Base-by-base conservation (phyloP, 2,113 vertebrate species). In the Odontophorus gujanensis region DNA sequence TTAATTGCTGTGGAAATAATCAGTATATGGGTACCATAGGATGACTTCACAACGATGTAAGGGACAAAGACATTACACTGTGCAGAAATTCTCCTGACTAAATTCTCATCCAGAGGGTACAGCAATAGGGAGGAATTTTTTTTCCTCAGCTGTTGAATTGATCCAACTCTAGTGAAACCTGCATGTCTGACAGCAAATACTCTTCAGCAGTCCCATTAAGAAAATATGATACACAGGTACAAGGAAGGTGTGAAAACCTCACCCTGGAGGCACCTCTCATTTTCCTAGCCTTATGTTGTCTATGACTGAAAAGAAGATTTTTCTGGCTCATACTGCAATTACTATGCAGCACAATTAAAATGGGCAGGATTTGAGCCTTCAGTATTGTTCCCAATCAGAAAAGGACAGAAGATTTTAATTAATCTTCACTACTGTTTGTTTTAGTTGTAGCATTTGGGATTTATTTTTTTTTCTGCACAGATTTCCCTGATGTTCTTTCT, bases 331-430 rank as follows among this genome's bases (percentile, higher is more conserved):
- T 26, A 20, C 11, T 55, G 47, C 58, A 85, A 84, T 40, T 40
- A 40, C 9, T 12, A n/a, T 3, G 24, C 43, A 89, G 45, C 32
- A 80, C 42, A 68, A 76, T 6, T 57, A 32, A 50, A 82, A 81
- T 8, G 11, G 50, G 7, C 20, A 79, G 59, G 72, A 85, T 45
- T 38, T 0, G 1, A 76, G 26, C 50, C 45, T 85, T 87, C 36
- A 21, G 7, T 32, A 71, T 28, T 47, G 61, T 19, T 85, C 58
- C 9, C 10, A 85, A 40, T 21, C 36, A 79, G 59, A 10, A 93
- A 91, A 87, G 28, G 28, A 66, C 18, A 90, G 16, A 96, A 78
- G 50, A 66, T 32, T 79, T 90, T 2, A 17, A 62, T 90, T 2
- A 17, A 62, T 62, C 36, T 62, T 62, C 36, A 40, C 36, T 26